phyloP scores from a whole-genome alignment of 2,888 invertebrate genomes.

The Himalopsyche tibetana region DNA sequence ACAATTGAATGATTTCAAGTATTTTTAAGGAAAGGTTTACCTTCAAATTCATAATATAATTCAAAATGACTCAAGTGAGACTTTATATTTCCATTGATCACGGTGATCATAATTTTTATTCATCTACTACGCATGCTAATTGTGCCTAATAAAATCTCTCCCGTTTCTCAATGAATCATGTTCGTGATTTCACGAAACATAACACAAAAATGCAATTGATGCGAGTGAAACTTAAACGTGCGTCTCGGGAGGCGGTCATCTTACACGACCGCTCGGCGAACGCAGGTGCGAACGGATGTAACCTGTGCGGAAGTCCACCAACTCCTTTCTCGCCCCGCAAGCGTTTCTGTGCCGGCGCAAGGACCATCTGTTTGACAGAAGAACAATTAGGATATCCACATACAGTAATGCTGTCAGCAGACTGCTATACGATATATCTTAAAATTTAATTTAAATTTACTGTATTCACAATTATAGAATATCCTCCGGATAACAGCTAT shows the following conservation, averaged over 20 bases:
- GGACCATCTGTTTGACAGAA: constrained; percentile 82
- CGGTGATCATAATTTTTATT: neutral
- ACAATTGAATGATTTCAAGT: neutral
- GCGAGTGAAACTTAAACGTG: constrained; percentile 2
- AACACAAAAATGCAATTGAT: neutral
- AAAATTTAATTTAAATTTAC: no score
- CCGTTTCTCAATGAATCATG: neutral
- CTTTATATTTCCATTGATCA: constrained; percentile 1
- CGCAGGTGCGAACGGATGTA: constrained; percentile 95
- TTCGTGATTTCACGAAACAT: neutral
- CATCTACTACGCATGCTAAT: constrained; percentile 10
- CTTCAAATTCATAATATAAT: neutral
- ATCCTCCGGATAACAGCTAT: no score
- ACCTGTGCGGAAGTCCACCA: constrained; percentile 88
- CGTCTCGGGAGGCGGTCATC: constrained; percentile 82
- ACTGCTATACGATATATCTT: neutral
- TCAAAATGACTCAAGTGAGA: neutral
- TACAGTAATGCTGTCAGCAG: neutral
- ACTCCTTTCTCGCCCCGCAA: constrained; percentile 78
- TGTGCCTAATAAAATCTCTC: constrained; percentile 10
- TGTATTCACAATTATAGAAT: no score
- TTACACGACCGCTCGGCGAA: constrained; percentile 94
- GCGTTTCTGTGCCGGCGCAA: constrained; percentile 79
- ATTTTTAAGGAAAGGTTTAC: no score
- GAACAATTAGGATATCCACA: constrained; percentile 65